These are phyloP conservation scores for Catharus bicknelli DNA, from an alignment of 2,113 vertebrate genomes.

Conservation along the genomic window DNA sequence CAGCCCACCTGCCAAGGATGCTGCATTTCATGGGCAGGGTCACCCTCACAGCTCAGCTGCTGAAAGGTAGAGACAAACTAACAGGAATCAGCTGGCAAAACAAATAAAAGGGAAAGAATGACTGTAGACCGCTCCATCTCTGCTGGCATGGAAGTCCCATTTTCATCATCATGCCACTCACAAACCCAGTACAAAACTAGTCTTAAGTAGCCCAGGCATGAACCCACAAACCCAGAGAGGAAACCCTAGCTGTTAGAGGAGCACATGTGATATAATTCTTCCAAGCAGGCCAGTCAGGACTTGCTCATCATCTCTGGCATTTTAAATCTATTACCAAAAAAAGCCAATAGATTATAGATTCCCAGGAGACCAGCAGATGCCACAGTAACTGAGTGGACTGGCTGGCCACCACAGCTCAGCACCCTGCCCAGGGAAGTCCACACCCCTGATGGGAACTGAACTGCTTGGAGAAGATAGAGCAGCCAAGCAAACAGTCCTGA, in stretches of 20 bases:
- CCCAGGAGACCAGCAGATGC: not conserved
- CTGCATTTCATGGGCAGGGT: not conserved
- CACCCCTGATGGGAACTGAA: not conserved
- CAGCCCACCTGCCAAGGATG: not conserved
- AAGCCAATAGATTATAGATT: not conserved
- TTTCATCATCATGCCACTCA: not conserved
- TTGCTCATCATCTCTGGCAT: not conserved
- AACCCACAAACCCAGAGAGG: not conserved
- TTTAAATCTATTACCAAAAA: slow-evolving; percentile 4
- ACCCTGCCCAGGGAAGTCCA: not conserved
- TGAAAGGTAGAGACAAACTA: not conserved
- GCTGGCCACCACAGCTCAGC: not conserved
- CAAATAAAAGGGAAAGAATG: not conserved
- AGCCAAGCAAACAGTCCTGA: not conserved
- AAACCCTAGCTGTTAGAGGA: not conserved
- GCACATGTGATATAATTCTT: not conserved
- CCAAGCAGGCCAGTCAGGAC: not conserved
- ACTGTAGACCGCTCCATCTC: not conserved
- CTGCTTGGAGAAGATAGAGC: not conserved
- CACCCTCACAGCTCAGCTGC: not conserved
- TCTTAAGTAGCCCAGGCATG: not conserved
- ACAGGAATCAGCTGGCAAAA: not conserved
- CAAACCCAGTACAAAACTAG: not conserved
- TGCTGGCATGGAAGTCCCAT: not conserved
- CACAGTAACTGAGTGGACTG: not conserved